A percentile compares a stretch with the other conserved stretches of the same genome.
phyloP scores from a whole-genome alignment of 2,113 vertebrate genomes.

The Eretmochelys imbricata region DNA sequence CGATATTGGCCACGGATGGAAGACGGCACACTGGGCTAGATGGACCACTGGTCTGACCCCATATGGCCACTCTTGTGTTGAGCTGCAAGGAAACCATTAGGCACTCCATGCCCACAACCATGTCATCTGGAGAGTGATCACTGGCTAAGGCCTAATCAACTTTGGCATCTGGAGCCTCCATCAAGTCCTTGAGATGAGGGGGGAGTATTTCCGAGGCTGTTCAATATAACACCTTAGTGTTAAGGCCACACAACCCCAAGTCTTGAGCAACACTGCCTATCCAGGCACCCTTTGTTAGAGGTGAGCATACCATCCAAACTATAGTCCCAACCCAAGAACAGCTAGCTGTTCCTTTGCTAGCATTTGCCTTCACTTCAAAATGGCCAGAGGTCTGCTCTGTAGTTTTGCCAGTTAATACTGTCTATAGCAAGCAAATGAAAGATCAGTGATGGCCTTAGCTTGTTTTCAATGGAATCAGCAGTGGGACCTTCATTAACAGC shows the following conservation, averaged over 20 bases:
- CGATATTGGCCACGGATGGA: neutral
- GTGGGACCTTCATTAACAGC: neutral
- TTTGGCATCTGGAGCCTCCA: neutral
- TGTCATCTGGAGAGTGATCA: neutral
- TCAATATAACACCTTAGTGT: neutral
- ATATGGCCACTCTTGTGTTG: too few relatives aligned
- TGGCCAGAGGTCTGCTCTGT: neutral
- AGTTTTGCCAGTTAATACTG: neutral
- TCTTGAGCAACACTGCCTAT: neutral
- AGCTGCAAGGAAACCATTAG: neutral
- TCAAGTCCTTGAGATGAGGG: neutral
- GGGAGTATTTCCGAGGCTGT: neutral
- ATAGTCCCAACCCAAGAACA: neutral
- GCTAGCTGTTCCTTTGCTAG: neutral
- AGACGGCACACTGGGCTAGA: neutral
- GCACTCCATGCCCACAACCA: neutral
- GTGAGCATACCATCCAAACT: neutral
- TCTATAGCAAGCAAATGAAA: neutral
- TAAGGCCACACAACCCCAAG: neutral
- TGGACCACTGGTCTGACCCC: neutral
- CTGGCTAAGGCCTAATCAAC: neutral
- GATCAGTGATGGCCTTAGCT: neutral
- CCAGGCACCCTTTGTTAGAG: neutral
- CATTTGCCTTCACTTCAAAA: neutral
- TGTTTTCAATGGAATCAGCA: neutral